These are phyloP conservation scores for Ammospiza nelsoni DNA, from an alignment of 2,113 vertebrate species.

Conservation along the genomic window DNA sequence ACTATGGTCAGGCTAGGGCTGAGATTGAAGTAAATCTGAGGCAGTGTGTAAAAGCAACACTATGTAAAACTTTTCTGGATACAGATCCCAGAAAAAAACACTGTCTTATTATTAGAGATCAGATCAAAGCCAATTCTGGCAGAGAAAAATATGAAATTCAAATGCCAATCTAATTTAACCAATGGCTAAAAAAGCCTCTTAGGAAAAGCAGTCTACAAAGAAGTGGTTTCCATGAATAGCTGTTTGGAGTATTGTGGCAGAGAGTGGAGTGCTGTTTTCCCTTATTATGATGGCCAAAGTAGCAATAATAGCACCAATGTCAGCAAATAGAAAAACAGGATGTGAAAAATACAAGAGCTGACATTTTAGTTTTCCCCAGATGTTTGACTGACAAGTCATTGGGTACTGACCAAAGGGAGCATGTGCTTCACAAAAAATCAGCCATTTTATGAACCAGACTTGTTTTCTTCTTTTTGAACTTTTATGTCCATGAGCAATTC, in stretches of 20 bases:
- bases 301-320: slow-evolving; percentile 22
- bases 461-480: not conserved
- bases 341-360: slow-evolving; percentile 41
- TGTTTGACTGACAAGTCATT: not conserved
- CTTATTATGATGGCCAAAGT: not conserved
- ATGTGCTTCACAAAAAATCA: not conserved
- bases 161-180: not conserved
- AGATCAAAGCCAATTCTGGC: not conserved
- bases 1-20: not conserved
- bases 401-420: not conserved
- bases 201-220: not conserved
- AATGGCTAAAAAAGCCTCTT: not conserved
- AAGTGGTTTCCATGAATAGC: not conserved
- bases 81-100: not conserved
- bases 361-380: slow-evolving; percentile 32
- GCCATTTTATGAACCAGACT: not conserved
- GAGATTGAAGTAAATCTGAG: not conserved
- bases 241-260: not conserved
- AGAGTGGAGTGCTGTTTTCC: not conserved
- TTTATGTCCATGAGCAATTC: not conserved
- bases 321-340: slow-evolving; percentile 15
- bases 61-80: not conserved
- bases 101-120: not conserved
- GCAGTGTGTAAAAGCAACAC: not conserved
- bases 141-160: not conserved